A percentile compares a stretch with the other conserved stretches of the same genome.
phyloP scores from a whole-genome alignment of 2,797 vertebrate genomes.

The Dromococcyx pavoninus region DNA sequence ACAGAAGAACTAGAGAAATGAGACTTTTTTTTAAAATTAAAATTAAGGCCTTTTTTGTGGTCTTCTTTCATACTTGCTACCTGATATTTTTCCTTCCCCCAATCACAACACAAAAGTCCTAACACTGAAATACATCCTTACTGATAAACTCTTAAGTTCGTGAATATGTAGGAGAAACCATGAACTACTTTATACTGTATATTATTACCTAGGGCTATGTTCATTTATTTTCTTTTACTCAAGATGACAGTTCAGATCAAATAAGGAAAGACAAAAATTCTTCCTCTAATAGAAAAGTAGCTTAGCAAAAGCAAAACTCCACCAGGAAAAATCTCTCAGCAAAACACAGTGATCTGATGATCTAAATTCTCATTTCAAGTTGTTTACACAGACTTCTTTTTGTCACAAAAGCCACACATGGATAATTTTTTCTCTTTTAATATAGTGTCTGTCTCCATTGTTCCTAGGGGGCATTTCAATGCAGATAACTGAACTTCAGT shows the following conservation, averaged over 20 bases:
- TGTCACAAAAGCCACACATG: slow-evolving; percentile 57
- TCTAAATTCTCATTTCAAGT: background rate
- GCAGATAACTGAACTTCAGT: slow-evolving; percentile 71
- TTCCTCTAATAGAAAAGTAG: background rate
- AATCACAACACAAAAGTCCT: background rate
- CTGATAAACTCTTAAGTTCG: background rate
- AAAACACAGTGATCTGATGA: background rate
- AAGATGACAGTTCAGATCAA: background rate
- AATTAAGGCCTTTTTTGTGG: background rate
- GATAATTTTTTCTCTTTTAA: slow-evolving; percentile 52
- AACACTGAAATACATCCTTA: background rate
- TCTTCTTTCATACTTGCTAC: background rate
- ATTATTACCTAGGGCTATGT: background rate
- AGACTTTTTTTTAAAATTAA: background rate
- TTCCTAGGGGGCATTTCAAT: slow-evolving; percentile 71
- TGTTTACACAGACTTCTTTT: slow-evolving; percentile 28
- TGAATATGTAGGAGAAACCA: background rate
- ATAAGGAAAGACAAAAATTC: background rate
- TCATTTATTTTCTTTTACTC: background rate
- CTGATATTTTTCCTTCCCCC: background rate
- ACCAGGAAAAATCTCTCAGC: background rate
- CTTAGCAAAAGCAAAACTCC: background rate
- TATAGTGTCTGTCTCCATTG: slow-evolving; percentile 51
- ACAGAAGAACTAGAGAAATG: background rate
- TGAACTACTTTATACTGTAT: background rate